Percentiles rank a stretch among this genome's conserved stretches.
phyloP scores from a whole-genome alignment of 2,113 vertebrate species.

The Xenus cinereus region DNA sequence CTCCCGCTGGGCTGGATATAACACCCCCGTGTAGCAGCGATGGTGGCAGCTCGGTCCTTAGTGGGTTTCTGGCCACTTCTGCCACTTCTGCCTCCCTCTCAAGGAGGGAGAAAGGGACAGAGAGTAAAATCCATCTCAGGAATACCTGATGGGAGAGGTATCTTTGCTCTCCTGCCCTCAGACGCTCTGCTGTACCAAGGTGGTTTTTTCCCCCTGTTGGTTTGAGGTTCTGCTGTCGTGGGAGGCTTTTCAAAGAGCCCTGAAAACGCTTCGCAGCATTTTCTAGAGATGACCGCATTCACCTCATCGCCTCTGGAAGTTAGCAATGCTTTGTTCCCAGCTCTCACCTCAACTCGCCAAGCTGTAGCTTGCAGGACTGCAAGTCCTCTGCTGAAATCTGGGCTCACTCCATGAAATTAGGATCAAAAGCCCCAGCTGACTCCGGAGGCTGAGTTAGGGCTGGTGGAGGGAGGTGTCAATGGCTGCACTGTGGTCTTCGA shows the following conservation, averaged over 20 bases:
- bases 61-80: neutral
- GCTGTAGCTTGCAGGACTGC: neutral
- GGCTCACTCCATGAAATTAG: neutral
- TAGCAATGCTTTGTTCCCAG: neutral
- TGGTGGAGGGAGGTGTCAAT: neutral
- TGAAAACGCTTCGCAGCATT: neutral
- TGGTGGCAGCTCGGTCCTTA: neutral
- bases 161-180: neutral
- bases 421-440: neutral
- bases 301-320: neutral
- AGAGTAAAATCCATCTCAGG: neutral
- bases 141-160: neutral
- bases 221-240: neutral
- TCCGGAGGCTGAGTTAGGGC: neutral
- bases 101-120: neutral
- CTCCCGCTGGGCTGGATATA: neutral
- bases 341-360: neutral
- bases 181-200: neutral
- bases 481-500: neutral
- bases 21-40: neutral
- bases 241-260: neutral
- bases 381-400: neutral
- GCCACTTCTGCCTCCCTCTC: too few species aligned
- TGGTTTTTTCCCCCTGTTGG: accelerated
- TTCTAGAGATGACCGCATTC: neutral